Evolutionary conservation across 2,797 vertebrate genomes (phyloP).

Genomic region (Chelmon rostratus): DNA sequence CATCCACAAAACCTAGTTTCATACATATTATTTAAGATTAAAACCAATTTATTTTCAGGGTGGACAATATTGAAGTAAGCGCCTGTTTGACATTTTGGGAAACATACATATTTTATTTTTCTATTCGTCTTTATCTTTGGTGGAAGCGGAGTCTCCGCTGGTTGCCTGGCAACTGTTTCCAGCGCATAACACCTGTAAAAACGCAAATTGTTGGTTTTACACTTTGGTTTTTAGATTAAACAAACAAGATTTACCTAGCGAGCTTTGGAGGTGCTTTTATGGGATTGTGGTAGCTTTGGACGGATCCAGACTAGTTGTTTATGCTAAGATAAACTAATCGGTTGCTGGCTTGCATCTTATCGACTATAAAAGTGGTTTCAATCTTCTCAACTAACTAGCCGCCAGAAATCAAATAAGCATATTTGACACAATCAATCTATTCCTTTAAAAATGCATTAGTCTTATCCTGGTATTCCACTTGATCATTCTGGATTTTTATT

Average conservation of each 20-base stretch:
- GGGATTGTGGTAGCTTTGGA: background rate
- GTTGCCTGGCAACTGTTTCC: slow-evolving; percentile 1
- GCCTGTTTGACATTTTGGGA: background rate
- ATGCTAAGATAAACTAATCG: background rate
- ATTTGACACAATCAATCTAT: background rate
- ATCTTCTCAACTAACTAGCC: background rate
- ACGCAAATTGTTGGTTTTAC: background rate
- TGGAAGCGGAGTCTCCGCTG: background rate
- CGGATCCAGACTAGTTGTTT: background rate
- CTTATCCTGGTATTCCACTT: background rate
- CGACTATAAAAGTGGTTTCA: background rate
- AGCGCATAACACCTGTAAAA: background rate
- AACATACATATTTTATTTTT: background rate
- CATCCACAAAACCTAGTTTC: background rate
- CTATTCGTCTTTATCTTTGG: background rate
- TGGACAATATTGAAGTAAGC: background rate
- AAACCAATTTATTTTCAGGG: background rate
- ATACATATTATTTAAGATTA: too few species aligned
- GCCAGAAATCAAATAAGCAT: background rate
- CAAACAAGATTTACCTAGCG: background rate
- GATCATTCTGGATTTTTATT: background rate
- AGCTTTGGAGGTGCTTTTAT: background rate
- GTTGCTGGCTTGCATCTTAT: background rate
- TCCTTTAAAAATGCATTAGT: background rate
- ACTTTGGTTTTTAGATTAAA: slow-evolving; percentile 7